Evolutionary conservation across 2,797 vertebrate species (phyloP).

Genomic region (Tenualosa ilisha): DNA sequence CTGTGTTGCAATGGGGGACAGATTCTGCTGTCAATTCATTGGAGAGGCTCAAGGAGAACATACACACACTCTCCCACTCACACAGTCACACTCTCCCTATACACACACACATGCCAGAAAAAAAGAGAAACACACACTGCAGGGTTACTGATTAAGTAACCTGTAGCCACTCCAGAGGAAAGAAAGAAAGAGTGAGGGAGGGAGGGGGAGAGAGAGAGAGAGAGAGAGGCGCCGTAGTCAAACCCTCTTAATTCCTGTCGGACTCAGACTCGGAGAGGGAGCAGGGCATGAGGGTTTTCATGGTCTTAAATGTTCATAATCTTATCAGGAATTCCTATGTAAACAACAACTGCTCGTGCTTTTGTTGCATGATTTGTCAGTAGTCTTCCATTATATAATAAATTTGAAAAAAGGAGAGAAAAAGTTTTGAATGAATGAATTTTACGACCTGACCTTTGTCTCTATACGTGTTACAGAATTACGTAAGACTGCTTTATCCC

Average conservation of each 20-base stretch:
- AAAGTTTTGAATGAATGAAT: background rate
- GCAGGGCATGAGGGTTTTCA: background rate
- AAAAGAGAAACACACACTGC: background rate
- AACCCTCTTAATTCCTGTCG: conserved; percentile 33
- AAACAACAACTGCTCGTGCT: conserved; percentile 45
- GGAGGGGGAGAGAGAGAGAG: background rate
- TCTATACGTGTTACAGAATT: background rate
- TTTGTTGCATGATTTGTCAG: conserved; percentile 26
- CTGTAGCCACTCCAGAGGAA: conserved; percentile 37
- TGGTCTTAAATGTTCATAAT: conserved; percentile 59
- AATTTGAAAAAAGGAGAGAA: background rate
- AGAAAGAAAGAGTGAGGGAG: conserved; percentile 34
- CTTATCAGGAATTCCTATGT: conserved; percentile 70
- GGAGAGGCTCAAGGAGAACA: background rate
- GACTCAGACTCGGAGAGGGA: background rate
- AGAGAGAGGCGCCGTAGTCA: conserved; percentile 39
- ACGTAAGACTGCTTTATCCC: background rate
- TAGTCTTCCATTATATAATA: conserved; percentile 8
- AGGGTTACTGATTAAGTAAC: conserved; percentile 48
- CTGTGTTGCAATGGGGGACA: conserved; percentile 33
- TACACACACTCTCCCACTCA: background rate
- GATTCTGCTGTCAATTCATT: conserved; percentile 42
- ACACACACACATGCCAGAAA: background rate
- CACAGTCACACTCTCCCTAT: background rate
- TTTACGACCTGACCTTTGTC: conserved; percentile 5